Percentiles rank a stretch among this genome's conserved stretches.
Conservation (phyloP, 2,888 invertebrate species). For the Eupithecia inturbata region DNA sequence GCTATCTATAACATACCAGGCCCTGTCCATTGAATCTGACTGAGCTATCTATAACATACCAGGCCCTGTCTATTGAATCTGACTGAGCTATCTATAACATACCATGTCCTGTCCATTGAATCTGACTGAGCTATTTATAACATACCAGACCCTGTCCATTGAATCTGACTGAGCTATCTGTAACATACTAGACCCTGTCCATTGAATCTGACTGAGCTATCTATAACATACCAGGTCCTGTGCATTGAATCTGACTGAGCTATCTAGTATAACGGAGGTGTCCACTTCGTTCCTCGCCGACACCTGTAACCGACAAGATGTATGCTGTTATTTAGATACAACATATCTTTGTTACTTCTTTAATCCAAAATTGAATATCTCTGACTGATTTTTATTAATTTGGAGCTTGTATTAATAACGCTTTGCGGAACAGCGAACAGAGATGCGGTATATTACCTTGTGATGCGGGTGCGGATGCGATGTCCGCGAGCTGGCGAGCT, state of each 20-base stretch:
- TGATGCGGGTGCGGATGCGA: constrained; percentile 54
- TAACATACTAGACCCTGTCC: no score
- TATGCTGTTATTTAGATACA: background rate
- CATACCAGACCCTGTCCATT: no score
- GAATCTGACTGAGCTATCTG: no score
- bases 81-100: no score
- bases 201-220: no score
- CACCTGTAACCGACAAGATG: constrained; percentile 51
- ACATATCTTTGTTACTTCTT: background rate
- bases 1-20: no score
- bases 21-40: no score
- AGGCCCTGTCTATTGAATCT: no score
- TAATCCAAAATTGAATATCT: background rate
- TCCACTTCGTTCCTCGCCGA: constrained; percentile 69
- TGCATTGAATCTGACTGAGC: constrained; percentile 70
- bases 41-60: no score
- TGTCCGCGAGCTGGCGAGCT: constrained; percentile 62
- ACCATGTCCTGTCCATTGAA: no score
- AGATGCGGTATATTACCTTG: constrained; percentile 56
- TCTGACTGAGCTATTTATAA: no score
- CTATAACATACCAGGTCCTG: constrained; percentile 70
- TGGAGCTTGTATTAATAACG: background rate
- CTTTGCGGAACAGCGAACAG: background rate
- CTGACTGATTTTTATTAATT: background rate
- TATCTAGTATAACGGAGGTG: constrained; percentile 70